Evolutionary conservation across 2,113 vertebrate genomes (phyloP).

Genomic region (Pelecanus crispus): DNA sequence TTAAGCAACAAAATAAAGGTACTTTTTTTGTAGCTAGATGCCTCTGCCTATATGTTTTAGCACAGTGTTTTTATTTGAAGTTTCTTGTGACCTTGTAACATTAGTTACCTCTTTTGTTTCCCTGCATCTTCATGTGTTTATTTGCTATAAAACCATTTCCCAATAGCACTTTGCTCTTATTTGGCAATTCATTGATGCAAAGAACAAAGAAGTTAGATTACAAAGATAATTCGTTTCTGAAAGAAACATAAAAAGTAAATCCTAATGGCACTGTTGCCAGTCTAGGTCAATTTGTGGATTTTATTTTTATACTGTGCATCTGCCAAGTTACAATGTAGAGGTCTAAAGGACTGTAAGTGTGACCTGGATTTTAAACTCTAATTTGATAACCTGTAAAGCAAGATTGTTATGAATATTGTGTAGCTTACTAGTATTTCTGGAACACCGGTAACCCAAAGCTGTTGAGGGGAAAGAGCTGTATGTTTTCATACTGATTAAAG

Average conservation of each 20-base stretch:
- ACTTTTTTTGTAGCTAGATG: background rate
- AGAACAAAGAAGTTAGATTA: conserved; percentile 12
- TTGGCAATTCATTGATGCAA: background rate
- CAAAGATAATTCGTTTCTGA: background rate
- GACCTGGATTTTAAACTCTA: background rate
- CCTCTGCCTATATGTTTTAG: background rate
- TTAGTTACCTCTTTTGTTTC: background rate
- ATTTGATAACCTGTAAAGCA: background rate
- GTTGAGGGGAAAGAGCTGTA: background rate
- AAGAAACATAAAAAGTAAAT: background rate
- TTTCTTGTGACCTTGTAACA: background rate
- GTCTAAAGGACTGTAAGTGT: background rate
- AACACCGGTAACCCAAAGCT: background rate
- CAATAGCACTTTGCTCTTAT: background rate
- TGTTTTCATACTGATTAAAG: background rate
- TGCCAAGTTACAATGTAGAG: background rate
- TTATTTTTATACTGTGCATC: background rate
- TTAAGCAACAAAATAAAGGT: background rate
- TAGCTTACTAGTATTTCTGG: background rate
- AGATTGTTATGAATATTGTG: background rate
- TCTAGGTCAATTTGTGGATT: background rate
- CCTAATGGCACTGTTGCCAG: background rate
- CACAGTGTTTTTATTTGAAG: background rate
- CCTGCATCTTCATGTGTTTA: background rate
- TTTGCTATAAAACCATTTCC: background rate